A percentile compares a stretch with the other conserved stretches of the same genome.
These are phyloP conservation scores for Otolemur crassicaudatus DNA, from an alignment of 2,797 vertebrate species.

Conservation along the genomic window DNA sequence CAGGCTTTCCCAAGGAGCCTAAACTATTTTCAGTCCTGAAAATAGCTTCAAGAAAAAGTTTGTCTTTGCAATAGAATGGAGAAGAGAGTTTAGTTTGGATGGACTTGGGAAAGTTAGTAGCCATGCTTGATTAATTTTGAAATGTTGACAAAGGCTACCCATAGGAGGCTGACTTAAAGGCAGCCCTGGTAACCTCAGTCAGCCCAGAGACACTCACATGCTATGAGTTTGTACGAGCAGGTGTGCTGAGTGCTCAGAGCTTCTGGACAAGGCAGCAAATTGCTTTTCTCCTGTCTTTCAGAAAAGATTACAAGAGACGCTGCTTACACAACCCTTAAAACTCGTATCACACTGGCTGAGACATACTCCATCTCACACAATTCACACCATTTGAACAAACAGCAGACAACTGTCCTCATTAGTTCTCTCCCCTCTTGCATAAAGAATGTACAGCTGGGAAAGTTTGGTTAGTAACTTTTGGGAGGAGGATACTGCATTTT, in stretches of 20 bases:
- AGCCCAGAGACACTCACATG: not conserved
- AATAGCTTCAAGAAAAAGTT: not conserved
- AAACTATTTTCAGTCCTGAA: not conserved
- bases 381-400: not conserved
- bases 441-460: slow-evolving; percentile 15
- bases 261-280: slow-evolving; percentile 33
- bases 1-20: not conserved
- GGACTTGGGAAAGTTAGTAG: not conserved
- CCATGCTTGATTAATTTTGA: slow-evolving; percentile 41
- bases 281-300: slow-evolving; percentile 62
- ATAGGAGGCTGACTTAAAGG: slow-evolving; percentile 21
- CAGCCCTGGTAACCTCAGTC: slow-evolving; percentile 37
- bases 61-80: not conserved
- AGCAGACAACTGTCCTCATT: slow-evolving; percentile 17
- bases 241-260: slow-evolving; percentile 51
- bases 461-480: slow-evolving; percentile 74
- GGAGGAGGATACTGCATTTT: slow-evolving; percentile 90
- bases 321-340: not conserved
- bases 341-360: slow-evolving; percentile 10
- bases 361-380: not conserved
- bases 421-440: slow-evolving; percentile 11
- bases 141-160: not conserved
- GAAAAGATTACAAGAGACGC: not conserved
- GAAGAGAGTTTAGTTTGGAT: not conserved
- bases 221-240: slow-evolving; percentile 44